Percentiles rank a stretch among this genome's conserved stretches.
phyloP scores from a whole-genome alignment of 2,113 vertebrate species.

The Spheniscus mendiculus region DNA sequence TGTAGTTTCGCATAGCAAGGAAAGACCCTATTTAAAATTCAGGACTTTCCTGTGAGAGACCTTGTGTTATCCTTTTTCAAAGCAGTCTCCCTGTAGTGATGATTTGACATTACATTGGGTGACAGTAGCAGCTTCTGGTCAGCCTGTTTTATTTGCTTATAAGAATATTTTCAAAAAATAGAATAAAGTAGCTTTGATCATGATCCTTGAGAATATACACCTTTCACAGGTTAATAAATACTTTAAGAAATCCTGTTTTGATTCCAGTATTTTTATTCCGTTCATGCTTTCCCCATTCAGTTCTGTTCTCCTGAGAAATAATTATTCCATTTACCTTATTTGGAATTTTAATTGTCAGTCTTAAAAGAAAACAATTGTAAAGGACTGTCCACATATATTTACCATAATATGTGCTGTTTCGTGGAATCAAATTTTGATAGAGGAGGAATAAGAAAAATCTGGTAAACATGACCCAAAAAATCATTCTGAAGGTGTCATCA shows the following conservation, averaged over 20 bases:
- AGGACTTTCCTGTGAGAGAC: neutral
- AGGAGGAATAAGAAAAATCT: neutral
- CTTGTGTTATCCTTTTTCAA: neutral
- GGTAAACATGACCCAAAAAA: neutral
- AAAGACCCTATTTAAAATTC: neutral
- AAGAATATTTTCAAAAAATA: neutral
- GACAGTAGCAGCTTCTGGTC: neutral
- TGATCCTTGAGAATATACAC: neutral
- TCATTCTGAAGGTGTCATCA: neutral
- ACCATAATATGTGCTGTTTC: neutral
- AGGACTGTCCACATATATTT: neutral
- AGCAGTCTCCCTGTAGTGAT: neutral
- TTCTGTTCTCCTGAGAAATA: neutral
- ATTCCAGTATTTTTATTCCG: neutral
- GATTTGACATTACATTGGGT: neutral
- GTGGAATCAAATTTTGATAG: neutral
- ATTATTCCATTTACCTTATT: neutral
- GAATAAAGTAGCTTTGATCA: neutral
- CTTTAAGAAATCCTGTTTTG: neutral
- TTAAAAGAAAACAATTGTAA: neutral
- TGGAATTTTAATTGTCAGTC: neutral
- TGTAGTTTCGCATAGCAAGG: neutral
- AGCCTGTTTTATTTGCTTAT: neutral
- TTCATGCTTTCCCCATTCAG: neutral
- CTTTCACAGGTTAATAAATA: neutral